Evolutionary conservation across 2,797 vertebrate genomes (phyloP).

Genomic region (Poecilia velifera): DNA sequence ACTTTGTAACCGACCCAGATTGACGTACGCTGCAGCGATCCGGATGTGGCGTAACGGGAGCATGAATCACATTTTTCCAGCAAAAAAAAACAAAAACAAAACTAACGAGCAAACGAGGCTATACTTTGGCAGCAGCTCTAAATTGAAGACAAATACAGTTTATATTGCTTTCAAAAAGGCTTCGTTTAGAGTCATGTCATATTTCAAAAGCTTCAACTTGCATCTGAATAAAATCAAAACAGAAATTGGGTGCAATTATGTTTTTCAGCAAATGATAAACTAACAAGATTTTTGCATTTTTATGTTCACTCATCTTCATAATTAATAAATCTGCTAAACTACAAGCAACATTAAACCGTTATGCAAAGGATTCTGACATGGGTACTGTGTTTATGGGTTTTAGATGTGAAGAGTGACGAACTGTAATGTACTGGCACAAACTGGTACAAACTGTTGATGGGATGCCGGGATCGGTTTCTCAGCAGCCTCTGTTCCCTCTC

Average conservation of each 20-base stretch:
- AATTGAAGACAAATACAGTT: not conserved
- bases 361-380: not conserved
- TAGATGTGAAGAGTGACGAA: not conserved
- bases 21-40: not conserved
- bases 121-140: not conserved
- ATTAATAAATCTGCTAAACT: not conserved
- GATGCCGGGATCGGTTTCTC: not conserved
- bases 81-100: too few relatives aligned
- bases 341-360: not conserved
- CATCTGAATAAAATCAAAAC: not conserved
- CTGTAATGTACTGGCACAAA: not conserved
- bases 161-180: not conserved
- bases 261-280: not conserved
- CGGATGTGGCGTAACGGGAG: not conserved
- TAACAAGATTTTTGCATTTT: not conserved
- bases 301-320: not conserved
- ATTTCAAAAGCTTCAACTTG: not conserved
- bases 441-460: not conserved
- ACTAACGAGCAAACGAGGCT: not conserved
- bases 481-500: not conserved
- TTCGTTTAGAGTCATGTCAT: not conserved
- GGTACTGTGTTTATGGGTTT: not conserved
- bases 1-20: not conserved
- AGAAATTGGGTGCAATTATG: not conserved
- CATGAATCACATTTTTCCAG: not conserved